Percentiles rank a stretch among this genome's conserved stretches.
phyloP scores from a whole-genome alignment of 2,113 vertebrate genomes.

The Plecotus auritus region DNA sequence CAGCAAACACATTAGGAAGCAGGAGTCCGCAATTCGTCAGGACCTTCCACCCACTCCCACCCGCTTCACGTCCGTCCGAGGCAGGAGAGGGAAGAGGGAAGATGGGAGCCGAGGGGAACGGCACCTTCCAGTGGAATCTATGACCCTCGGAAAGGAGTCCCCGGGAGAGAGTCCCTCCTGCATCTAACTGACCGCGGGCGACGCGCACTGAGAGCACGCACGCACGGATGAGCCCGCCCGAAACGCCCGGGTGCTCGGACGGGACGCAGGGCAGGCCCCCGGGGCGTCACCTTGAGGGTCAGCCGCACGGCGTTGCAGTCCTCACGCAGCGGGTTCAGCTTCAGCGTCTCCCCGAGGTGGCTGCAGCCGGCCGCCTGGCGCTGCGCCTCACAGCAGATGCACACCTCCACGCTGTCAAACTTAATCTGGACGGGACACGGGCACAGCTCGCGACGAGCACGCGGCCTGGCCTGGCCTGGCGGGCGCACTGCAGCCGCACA shows the following conservation, averaged over 20 bases:
- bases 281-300: constrained; percentile 89
- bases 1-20: not conserved
- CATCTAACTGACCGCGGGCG: not conserved
- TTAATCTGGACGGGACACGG: constrained; percentile 82
- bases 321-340: constrained; percentile 92
- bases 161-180: not conserved
- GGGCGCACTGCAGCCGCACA: too few relatives aligned
- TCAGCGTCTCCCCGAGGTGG: constrained; percentile 95
- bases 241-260: too few relatives aligned
- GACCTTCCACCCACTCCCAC: not conserved
- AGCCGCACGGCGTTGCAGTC: constrained; percentile 94
- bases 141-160: not conserved
- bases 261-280: not conserved
- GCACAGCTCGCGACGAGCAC: not conserved
- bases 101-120: not conserved
- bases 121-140: not conserved
- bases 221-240: too few relatives aligned
- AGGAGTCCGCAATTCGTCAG: not conserved
- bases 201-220: not conserved
- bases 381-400: constrained; percentile 96
- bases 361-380: constrained; percentile 94
- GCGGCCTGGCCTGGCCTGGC: too few relatives aligned
- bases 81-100: not conserved
- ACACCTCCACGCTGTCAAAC: constrained; percentile 96
- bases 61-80: not conserved